Evolutionary conservation across 2,113 vertebrate genomes (phyloP), one percentile per base, ranked within the genome.

Genomic region (Alces alces): DNA sequence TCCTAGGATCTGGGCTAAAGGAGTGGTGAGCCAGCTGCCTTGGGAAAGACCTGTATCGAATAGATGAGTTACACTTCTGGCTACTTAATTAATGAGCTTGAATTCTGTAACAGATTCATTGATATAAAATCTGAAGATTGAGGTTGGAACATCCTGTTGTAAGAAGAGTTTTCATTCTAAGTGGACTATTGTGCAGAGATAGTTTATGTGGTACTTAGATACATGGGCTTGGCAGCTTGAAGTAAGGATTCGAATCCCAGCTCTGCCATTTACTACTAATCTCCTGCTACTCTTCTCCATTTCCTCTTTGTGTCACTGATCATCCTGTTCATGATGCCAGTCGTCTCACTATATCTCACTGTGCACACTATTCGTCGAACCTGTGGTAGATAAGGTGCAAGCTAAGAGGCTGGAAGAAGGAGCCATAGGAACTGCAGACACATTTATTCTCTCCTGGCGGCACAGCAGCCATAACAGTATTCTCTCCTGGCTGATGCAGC

Each of bases 91-190:
- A 78, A 93, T 93, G 43, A 87, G 9, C 7, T 86, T 94, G 55
- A 36, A 55, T 87, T 95, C 58, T 90, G 19, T 87, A 66, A 78
- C 84, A 83, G 80, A 90, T 19, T 11, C 3, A 2, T 92, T 73
- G 7, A 52, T 93, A 87, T 84, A 93, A 94, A 92, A 90, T 83
- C 60, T 93, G 86, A 60, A 92, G 79, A 89, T 39, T 43, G 25
- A 94, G 13, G 15, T 85, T 92, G 70, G 36, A 73, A 64, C 16
- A 82, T 58, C 92, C 28, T 78, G 1, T 82, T 50, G 16, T 89
- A 83, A 93, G 58, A 28, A 39, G 64, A 39, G 64, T 94, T 97
- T 97, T 45, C 14, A 83, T 89, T 97, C 45, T 86, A 60, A 92
- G 39, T 76, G 30, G 61, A 58, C 16, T 60, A 82, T 36, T 52